Base-by-base conservation (phyloP, 2,113 vertebrate species). In the Rhea americana region DNA sequence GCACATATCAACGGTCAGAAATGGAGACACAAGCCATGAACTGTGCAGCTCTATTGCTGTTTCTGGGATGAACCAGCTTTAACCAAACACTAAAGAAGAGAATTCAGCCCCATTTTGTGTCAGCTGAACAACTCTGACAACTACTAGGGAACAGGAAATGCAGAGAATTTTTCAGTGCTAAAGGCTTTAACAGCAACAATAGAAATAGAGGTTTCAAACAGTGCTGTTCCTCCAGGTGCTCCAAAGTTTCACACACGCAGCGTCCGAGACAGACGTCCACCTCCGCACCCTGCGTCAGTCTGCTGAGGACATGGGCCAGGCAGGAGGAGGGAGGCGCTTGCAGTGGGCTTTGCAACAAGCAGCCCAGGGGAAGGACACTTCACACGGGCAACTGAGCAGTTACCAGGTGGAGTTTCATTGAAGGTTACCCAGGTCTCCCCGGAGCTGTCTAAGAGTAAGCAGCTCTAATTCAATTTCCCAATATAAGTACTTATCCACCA, bases 381-480 rank as follows among this genome's bases (percentile, higher is more conserved):
- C 80, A 11, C 8, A 9, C 5, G 17, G 35, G 35, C 45, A 50
- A 19, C 25, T 2, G 1, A 21, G 39, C n/a, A 59, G 51, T 48
- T 30, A 73, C 55, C 39, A 51, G 25, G 8, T 13, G 51, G 71
- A 63, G 5, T 21, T 89, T 19, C 76, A 41, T 50, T 0, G 70
- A 47, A 26, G 63, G 82, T 39, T 79, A 15, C 65, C 22, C 43
- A 56, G 9, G 25, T 50, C 80, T 72, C 65, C 3, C 0, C 18
- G 41, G 73, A 71, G 39, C 76, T 77, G 26, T 11, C 56, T 48
- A 67, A 35, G 59, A 59, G 13, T 13, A 39, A 93, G 48, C 14
- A 81, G 35, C 22, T 68, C 10, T 41, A 73, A 94, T 93, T 84
- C n/a, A 5, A 21, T 84, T 66, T 91, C 80, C 85, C 15, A n/a